Evolutionary conservation across 2,797 vertebrate species (phyloP).

Genomic region (Cirrhinus mrigala): DNA sequence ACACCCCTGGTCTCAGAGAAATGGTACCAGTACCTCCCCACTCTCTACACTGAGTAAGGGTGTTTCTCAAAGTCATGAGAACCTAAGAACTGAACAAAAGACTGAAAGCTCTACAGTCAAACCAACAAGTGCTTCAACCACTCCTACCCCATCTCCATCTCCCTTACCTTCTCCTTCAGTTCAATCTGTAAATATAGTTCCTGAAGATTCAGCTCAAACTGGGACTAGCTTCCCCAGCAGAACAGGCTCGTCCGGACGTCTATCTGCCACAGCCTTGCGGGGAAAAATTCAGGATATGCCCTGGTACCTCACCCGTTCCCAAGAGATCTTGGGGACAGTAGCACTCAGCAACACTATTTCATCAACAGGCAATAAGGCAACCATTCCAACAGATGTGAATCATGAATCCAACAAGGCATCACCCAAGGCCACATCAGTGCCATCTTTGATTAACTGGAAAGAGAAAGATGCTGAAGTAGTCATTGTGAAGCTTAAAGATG

Average conservation of each 20-base stretch:
- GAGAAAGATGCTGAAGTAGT: constrained; percentile 76
- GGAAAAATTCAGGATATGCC: constrained; percentile 83
- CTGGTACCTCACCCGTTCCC: constrained; percentile 86
- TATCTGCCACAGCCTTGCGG: constrained; percentile 81
- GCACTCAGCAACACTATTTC: constrained; percentile 77
- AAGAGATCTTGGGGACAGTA: constrained; percentile 81
- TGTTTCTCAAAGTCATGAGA: constrained; percentile 83
- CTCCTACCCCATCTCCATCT: constrained; percentile 73
- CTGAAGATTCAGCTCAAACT: constrained; percentile 72
- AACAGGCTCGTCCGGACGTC: constrained; percentile 72
- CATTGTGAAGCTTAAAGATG: constrained; percentile 81
- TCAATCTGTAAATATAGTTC: constrained; percentile 64
- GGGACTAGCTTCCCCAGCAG: constrained; percentile 73
- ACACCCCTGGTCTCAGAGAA: constrained; percentile 77
- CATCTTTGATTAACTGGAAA: constrained; percentile 67
- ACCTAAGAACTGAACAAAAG: constrained; percentile 77
- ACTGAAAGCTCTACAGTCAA: constrained; percentile 67
- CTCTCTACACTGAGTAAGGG: constrained; percentile 69
- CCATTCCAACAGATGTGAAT: constrained; percentile 71
- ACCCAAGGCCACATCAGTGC: constrained; percentile 57
- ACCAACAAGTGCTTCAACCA: constrained; percentile 58
- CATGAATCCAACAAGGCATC: constrained; percentile 61
- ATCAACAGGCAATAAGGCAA: constrained; percentile 52
- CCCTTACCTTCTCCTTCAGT: constrained; percentile 68
- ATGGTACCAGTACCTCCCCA: constrained; percentile 75